These are phyloP conservation scores for Phymorhynchus buccinoides DNA, from an alignment of 1,140 invertebrate species.

Conservation along the genomic window DNA sequence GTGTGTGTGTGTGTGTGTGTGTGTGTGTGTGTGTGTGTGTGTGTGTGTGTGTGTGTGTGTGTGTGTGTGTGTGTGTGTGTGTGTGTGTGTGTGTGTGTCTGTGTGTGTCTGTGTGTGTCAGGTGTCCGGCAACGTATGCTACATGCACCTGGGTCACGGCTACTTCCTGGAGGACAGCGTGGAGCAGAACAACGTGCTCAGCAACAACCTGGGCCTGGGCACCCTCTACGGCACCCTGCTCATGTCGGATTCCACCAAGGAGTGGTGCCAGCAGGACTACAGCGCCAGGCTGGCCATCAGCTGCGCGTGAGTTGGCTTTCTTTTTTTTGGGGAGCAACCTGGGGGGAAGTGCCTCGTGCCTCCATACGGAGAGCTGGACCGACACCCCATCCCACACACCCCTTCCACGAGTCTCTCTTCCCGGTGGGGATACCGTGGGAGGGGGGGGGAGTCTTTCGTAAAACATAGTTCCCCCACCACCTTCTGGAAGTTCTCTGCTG, in stretches of 20 bases:
- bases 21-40: neutral
- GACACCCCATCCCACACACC: too few species aligned
- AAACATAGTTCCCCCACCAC: too few species aligned
- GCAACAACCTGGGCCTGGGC: conserved; percentile 58
- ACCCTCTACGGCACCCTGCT: conserved; percentile 45
- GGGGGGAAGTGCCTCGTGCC: too few species aligned
- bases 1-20: neutral
- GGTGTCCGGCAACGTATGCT: conserved; percentile 60
- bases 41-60: neutral
- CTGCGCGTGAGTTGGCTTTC: conserved; percentile 39
- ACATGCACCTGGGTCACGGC: conserved; percentile 62
- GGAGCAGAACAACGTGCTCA: conserved; percentile 59
- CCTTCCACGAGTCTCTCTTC: too few species aligned
- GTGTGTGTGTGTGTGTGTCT: neutral
- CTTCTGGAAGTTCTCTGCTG: too few species aligned
- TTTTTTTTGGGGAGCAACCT: too few species aligned
- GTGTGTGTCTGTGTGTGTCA: conserved; percentile 28
- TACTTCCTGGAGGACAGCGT: conserved; percentile 67
- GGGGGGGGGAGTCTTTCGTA: too few species aligned
- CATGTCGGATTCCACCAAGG: conserved; percentile 42
- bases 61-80: neutral
- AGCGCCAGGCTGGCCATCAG: neutral
- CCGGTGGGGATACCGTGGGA: too few species aligned
- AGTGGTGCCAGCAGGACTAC: conserved; percentile 23
- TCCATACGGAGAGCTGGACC: too few species aligned